These are phyloP conservation scores for Melipona bicolor DNA, from an alignment of 2,888 invertebrate genomes.

Conservation along the genomic window DNA sequence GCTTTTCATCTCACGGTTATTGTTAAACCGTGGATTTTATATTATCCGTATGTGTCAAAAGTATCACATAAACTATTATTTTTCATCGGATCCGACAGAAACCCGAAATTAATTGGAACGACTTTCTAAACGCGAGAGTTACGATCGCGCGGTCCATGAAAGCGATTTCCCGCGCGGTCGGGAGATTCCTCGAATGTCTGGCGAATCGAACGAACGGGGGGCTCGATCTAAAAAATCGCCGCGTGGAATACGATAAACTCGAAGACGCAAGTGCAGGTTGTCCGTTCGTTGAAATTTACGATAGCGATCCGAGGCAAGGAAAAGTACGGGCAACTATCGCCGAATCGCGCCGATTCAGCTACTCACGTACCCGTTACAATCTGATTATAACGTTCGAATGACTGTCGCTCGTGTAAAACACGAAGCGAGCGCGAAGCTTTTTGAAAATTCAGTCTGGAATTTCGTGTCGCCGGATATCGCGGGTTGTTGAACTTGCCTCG, in stretches of 20 bases:
- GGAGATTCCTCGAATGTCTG: no score
- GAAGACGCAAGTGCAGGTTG: neutral
- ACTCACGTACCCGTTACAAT: neutral
- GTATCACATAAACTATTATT: no score
- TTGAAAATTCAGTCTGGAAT: slow-evolving; percentile 5
- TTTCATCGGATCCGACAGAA: no score
- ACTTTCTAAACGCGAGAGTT: slow-evolving; percentile 43
- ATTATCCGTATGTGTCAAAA: no score
- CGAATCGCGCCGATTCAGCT: neutral
- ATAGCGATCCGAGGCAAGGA: neutral
- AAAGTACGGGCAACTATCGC: neutral
- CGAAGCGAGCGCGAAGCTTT: neutral
- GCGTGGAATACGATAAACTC: neutral
- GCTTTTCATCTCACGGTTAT: no score
- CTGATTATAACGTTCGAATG: neutral
- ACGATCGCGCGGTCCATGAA: neutral
- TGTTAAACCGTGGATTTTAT: no score
- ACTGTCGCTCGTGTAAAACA: no score
- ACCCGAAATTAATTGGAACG: slow-evolving; percentile 52
- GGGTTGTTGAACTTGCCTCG: slow-evolving; percentile 11
- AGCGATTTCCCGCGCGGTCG: neutral
- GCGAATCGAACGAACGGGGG: no score
- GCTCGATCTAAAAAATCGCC: neutral
- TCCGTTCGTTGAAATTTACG: neutral
- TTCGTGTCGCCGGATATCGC: slow-evolving; percentile 2